Base-by-base conservation (phyloP, 2,888 invertebrate species). In the Andrena flavipes region DNA sequence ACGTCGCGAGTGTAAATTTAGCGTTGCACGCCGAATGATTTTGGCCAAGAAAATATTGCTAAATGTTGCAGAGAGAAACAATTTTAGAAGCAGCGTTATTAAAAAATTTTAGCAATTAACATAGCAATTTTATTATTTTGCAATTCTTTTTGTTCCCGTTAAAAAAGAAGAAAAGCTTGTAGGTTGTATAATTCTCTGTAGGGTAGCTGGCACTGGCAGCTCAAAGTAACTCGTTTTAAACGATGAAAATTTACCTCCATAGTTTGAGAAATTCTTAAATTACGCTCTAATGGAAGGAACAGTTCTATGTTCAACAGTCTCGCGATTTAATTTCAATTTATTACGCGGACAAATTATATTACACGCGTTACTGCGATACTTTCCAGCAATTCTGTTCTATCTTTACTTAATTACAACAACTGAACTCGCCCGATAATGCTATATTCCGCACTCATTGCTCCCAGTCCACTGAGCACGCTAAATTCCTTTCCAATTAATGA, bases 391-490 rank as follows among this genome's bases (percentile, higher is more conserved):
- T 54, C 30, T 51, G 35, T 29, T 7, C 48, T 7, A 5, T 16
- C 4, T 3, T 73, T 35, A 16, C 42, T 65, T 67, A 51, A 67
- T 77, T 54, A 23, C 29, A 26, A 60, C 35, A n/a, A 33, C 7
- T 51, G 63, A 76, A 63, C 71, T 76, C 59, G 73, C 60, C 60
- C 23, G 59, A 49, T 59, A 60, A 77, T 64, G 56, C 26, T 33
- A 13, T 23, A 54, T 76, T 56, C 63, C 10, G 56, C 48, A 42
- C n/a, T 23, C 56, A 23, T 29, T 3, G 8, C 33, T 23, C 10
- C 56, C 5, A 10, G 30, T 13, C 4, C 30, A 26, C 30, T 33
- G 30, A 64, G 33, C 23, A 42, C 42, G 42, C 20, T 70, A 30
- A 42, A 71, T 69, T 26, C 35, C 42, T 5, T 49, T 30, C 35